A percentile compares a stretch with the other conserved stretches of the same genome.
These are phyloP conservation scores for Molorchus minor DNA, from an alignment of 2,888 invertebrate genomes.

Conservation along the genomic window DNA sequence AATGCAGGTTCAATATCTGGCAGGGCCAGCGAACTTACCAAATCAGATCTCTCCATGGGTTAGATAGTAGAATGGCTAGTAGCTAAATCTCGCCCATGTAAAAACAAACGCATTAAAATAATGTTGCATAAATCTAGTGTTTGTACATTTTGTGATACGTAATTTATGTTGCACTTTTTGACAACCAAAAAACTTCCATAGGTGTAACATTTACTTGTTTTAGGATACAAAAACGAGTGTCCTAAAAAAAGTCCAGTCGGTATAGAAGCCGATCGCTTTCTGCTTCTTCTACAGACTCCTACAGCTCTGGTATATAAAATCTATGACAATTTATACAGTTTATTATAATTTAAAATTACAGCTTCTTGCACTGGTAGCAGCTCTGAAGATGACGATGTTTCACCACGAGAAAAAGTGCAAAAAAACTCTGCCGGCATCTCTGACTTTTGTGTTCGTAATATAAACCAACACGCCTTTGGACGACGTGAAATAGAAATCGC, in stretches of 20 bases:
- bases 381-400: constrained; percentile 92
- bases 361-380: constrained; percentile 80
- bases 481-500: constrained; percentile 97
- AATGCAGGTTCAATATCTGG: no score
- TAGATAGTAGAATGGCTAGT: no score
- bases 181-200: background rate
- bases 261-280: constrained; percentile 91
- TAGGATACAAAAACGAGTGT: constrained; percentile 73
- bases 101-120: no score
- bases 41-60: no score
- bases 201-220: constrained; percentile 47
- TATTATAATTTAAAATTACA: constrained; percentile 35
- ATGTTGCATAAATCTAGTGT: no score
- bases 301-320: constrained; percentile 81
- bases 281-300: constrained; percentile 94
- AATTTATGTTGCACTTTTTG: background rate
- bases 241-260: constrained; percentile 84
- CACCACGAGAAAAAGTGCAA: constrained; percentile 92
- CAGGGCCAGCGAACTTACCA: no score
- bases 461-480: constrained; percentile 93
- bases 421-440: constrained; percentile 84
- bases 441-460: constrained; percentile 94
- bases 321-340: no score
- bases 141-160: background rate
- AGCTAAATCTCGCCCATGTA: no score